phyloP scores from a whole-genome alignment of 2,797 vertebrate species.

The Sebastes matsubarae region DNA sequence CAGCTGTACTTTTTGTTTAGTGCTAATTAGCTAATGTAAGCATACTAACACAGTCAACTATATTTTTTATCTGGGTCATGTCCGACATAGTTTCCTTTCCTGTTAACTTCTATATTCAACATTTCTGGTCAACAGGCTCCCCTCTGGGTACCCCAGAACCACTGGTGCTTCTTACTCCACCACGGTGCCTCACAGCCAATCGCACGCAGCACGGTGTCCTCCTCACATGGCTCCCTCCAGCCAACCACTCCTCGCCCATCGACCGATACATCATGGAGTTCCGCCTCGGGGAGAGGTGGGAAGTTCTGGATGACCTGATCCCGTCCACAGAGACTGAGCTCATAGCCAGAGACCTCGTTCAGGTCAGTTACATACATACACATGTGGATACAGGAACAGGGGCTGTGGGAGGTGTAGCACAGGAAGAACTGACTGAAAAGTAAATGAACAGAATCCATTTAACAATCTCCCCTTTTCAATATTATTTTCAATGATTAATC shows the following conservation, averaged over 20 bases:
- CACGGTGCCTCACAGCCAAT: conserved; percentile 99
- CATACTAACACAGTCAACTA: not conserved
- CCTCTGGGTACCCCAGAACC: conserved; percentile 99
- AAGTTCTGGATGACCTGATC: conserved; percentile 93
- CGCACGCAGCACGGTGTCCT: conserved; percentile 99
- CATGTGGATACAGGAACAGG: not conserved
- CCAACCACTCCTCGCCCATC: conserved; percentile 96
- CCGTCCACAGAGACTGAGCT: conserved; percentile 91
- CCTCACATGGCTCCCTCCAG: conserved; percentile 97
- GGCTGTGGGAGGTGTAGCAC: not conserved
- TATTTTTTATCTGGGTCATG: not conserved
- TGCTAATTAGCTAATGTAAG: not conserved
- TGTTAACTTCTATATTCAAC: not conserved
- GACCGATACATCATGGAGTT: conserved; percentile 98
- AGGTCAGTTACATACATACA: conserved; percentile 78
- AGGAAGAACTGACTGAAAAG: not conserved
- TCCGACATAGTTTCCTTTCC: not conserved
- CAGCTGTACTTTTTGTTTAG: not conserved
- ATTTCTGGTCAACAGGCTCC: conserved; percentile 85
- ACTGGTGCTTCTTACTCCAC: conserved; percentile 99
- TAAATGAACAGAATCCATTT: not conserved
- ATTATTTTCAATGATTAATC: not conserved
- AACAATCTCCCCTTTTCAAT: not conserved
- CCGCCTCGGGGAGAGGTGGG: conserved; percentile 95
- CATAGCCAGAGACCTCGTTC: conserved; percentile 96